Evolutionary conservation across 2,888 invertebrate species (phyloP).

Genomic region (Anorthoa munda): DNA sequence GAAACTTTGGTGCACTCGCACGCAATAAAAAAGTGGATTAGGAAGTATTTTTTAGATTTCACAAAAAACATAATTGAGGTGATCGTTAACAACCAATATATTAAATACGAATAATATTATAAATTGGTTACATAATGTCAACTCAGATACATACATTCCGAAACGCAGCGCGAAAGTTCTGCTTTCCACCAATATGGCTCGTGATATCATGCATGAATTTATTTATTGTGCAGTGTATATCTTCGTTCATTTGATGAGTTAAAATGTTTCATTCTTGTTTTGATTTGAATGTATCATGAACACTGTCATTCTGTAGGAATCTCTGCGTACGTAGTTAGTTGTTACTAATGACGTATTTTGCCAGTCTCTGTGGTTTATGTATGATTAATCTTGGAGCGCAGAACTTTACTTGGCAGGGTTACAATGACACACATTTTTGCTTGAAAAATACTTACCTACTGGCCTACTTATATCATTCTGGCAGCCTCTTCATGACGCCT

Average conservation of each 20-base stretch:
- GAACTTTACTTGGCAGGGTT: neutral
- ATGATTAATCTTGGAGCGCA: conserved; percentile 26
- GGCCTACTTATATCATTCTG: neutral
- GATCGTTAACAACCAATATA: conserved; percentile 24
- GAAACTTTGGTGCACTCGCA: conserved; percentile 64
- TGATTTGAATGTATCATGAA: conserved; percentile 6
- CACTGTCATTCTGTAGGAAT: conserved; percentile 34
- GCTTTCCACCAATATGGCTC: conserved; percentile 26
- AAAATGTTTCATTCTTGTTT: conserved; percentile 13
- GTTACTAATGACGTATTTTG: conserved; percentile 32
- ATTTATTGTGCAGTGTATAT: conserved; percentile 21
- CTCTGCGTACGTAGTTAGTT: conserved; percentile 5
- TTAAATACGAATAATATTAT: conserved; percentile 23
- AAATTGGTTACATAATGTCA: conserved; percentile 45
- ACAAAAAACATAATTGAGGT: conserved; percentile 23
- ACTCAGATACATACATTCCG: conserved; percentile 25
- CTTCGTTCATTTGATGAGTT: conserved; percentile 12
- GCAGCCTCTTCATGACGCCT: neutral
- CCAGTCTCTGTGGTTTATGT: conserved; percentile 44
- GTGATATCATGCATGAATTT: conserved; percentile 40
- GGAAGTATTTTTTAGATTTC: conserved; percentile 48
- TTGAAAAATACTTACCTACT: neutral
- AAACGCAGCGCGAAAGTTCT: conserved; percentile 43
- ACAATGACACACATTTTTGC: neutral
- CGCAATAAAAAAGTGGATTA: conserved; percentile 55